Evolutionary conservation across 2,113 vertebrate genomes (phyloP).

Genomic region (Petrocephalus microphthalmus): DNA sequence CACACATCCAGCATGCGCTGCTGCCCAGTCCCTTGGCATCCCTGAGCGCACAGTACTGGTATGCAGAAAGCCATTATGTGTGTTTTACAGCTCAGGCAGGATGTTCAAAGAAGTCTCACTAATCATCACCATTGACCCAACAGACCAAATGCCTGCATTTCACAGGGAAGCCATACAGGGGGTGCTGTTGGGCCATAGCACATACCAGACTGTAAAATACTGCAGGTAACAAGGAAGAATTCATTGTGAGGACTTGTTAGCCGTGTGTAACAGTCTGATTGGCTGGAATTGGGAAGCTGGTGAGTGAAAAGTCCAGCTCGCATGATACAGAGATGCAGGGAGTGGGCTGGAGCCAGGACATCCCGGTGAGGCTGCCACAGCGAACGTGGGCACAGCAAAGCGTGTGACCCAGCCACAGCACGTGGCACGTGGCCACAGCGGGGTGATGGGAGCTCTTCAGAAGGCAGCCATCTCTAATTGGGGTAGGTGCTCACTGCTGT

Average conservation of each 20-base stretch:
- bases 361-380: not conserved
- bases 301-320: not conserved
- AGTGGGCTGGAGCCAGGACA: not conserved
- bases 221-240: not conserved
- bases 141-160: not conserved
- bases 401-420: not conserved
- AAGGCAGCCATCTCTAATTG: not conserved
- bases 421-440: not conserved
- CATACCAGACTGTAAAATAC: not conserved
- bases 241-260: not conserved
- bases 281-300: not conserved
- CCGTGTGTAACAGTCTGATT: not conserved
- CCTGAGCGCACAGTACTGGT: not conserved
- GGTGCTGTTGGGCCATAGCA: constrained; percentile 34
- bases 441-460: not conserved
- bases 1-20: not conserved
- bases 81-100: not conserved
- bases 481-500: not conserved
- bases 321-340: not conserved
- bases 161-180: constrained; percentile 23
- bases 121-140: not conserved
- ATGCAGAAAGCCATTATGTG: not conserved
- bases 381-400: not conserved
- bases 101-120: not conserved
- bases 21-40: not conserved